These are phyloP conservation scores for Glomeris maerens DNA, from an alignment of 1,140 invertebrate species.

Conservation along the genomic window DNA sequence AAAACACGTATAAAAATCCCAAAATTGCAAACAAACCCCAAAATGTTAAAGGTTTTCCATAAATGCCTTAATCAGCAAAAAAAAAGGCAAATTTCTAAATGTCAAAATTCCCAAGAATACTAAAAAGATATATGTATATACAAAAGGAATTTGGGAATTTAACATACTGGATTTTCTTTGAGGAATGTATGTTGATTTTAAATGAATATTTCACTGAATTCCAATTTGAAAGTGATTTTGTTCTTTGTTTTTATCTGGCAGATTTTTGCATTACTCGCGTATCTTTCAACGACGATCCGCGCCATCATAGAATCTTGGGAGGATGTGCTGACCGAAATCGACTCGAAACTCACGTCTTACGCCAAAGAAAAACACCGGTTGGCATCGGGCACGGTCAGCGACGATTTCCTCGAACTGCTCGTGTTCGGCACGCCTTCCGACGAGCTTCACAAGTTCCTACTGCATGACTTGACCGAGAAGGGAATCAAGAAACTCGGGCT, in stretches of 20 bases:
- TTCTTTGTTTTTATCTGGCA: too few species aligned
- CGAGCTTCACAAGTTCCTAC: slow-evolving; percentile 64
- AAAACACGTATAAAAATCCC: too few species aligned
- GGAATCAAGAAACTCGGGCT: slow-evolving; percentile 83
- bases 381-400: slow-evolving; percentile 52
- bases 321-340: slow-evolving; percentile 83
- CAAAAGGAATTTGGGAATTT: too few species aligned
- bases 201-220: slow-evolving; percentile 4
- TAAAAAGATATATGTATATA: too few species aligned
- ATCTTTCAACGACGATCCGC: slow-evolving; percentile 25
- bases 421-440: slow-evolving; percentile 70
- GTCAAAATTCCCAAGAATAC: too few species aligned
- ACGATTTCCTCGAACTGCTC: slow-evolving; percentile 78
- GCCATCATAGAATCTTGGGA: slow-evolving; percentile 89
- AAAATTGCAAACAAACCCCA: too few species aligned
- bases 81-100: too few species aligned
- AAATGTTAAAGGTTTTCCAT: too few species aligned
- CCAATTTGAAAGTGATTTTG: slow-evolving; percentile 2
- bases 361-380: slow-evolving; percentile 40
- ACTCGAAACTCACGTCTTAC: slow-evolving; percentile 78
- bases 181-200: too few species aligned
- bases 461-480: slow-evolving; percentile 81
- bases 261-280: slow-evolving; percentile 11
- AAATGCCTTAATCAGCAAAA: too few species aligned
- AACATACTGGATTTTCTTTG: too few species aligned